Evolutionary conservation across 2,888 invertebrate species (phyloP), one percentile per base, ranked within the genome.

Genomic region (Nesidiocoris tenuis): DNA sequence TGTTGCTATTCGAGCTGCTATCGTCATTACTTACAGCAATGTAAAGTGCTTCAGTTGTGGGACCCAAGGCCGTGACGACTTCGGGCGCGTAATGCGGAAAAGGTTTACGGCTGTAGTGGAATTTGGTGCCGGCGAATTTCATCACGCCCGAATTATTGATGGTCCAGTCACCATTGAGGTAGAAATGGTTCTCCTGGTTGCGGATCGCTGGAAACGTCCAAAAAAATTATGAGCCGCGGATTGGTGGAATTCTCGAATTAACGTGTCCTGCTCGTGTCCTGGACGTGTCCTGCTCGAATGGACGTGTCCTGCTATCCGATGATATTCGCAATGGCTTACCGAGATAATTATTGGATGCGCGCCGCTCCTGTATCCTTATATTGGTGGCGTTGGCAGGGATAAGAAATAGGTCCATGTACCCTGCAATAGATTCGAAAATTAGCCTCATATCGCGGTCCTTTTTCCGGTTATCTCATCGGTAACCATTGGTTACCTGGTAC

Each of bases 321-420:
- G n/a, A n/a, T n/a, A n/a, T n/a, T n/a, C n/a, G n/a, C n/a, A n/a
- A n/a, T 63, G 39, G 54, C 61, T 74, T 64, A 93, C 93, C 94
- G 80, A 96, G 87, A 84, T 96, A 97, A 85, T 98, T 98, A 82
- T 91, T 94, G 0, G 96, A 94, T 0, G 93, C 89, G 59, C 85
- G 85, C 1, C 88, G 83, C 87, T 98, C 98, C 80, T 87, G 87
- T 74, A 98, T 89, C 17, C 86, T 83, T 80, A 98, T 93, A 82
- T 93, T 94, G 0, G 96, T 96, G n/a, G 98, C 94, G 16, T 97
- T 96, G 81, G 90, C 88, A 0, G 98, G 98, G 81, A 98, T 92
- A 24, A 95, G 86, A 70, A 98, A 85, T 77, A 98, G 88, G 82
- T 97, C 96, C 83, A 94, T 93, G 85, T 98, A 98, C 2, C 97